A percentile compares a stretch with the other conserved stretches of the same genome.
These are phyloP conservation scores for Lasaia peninsularis DNA, from an alignment of 1,140 invertebrate species.

Conservation along the genomic window DNA sequence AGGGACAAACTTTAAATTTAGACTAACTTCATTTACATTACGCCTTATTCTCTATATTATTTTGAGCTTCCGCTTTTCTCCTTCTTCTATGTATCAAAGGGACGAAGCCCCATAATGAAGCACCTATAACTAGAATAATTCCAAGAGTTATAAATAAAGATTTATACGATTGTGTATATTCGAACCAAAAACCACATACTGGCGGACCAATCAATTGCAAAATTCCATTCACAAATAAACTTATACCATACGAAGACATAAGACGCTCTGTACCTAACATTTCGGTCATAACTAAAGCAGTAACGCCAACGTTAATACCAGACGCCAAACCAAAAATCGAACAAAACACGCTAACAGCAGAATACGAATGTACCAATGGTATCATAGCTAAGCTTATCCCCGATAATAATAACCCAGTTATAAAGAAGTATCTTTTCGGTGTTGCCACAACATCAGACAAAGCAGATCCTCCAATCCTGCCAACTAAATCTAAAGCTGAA, in stretches of 20 bases:
- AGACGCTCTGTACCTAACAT: constrained; percentile 89
- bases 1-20: not conserved
- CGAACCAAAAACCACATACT: constrained; percentile 84
- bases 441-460: constrained; percentile 85
- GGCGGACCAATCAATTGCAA: constrained; percentile 89
- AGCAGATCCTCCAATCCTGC: constrained; percentile 88
- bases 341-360: constrained; percentile 82
- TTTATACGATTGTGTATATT: constrained; percentile 81
- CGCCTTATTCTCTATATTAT: constrained; percentile 8
- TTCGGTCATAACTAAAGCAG: constrained; percentile 91
- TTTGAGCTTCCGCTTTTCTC: constrained; percentile 32
- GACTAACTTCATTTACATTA: constrained; percentile 2
- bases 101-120: constrained; percentile 84
- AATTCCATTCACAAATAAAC: constrained; percentile 89
- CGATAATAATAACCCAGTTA: constrained; percentile 86
- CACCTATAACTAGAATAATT: constrained; percentile 84
- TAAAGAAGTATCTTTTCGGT: constrained; percentile 89
- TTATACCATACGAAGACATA: constrained; percentile 90
- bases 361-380: constrained; percentile 80
- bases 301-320: constrained; percentile 91
- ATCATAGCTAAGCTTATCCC: constrained; percentile 84
- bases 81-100: constrained; percentile 81
- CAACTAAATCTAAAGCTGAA: constrained; percentile 86
- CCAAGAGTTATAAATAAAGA: constrained; percentile 85
- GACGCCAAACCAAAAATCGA: constrained; percentile 88